These are phyloP conservation scores for Marasmarcha lunaedactyla DNA, from an alignment of 2,888 invertebrate genomes.

Conservation along the genomic window DNA sequence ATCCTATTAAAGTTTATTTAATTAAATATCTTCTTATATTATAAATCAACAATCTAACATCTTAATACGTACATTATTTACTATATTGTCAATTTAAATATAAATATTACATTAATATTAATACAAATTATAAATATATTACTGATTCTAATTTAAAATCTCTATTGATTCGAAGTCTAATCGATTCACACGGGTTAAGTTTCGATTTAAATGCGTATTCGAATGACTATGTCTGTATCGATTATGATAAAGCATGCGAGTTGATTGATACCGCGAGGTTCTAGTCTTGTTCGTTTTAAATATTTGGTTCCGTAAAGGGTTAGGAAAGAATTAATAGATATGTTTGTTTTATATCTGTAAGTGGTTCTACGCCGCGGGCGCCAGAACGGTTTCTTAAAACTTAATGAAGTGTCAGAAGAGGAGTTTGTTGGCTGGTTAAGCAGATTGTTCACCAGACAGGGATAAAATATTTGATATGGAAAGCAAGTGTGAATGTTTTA, in stretches of 20 bases:
- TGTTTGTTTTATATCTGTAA: constrained; percentile 56
- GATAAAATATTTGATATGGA: no score
- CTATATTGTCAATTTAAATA: no score
- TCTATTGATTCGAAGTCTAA: neutral
- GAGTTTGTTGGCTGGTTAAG: constrained; percentile 33
- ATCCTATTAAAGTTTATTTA: no score
- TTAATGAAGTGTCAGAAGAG: constrained; percentile 52
- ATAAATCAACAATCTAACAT: no score
- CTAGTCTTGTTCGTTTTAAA: no score
- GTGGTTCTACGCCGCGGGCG: constrained; percentile 42
- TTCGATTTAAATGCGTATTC: constrained; percentile 33
- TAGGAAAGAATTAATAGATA: constrained; percentile 46
- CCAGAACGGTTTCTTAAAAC: constrained; percentile 29
- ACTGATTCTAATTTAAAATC: no score
- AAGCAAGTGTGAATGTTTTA: no score
- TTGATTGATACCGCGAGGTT: constrained; percentile 67
- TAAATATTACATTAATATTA: no score
- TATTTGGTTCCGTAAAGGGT: constrained; percentile 17
- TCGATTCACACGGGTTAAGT: constrained; percentile 5
- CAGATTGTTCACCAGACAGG: constrained; percentile 22
- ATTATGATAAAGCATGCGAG: constrained; percentile 38
- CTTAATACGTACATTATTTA: no score
- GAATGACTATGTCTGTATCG: constrained; percentile 30
- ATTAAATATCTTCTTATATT: no score
- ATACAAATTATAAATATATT: no score